A percentile compares a stretch with the other conserved stretches of the same genome.
Evolutionary conservation across 2,113 vertebrate species (phyloP).

Genomic region (Mesoclemmys tuberculata): DNA sequence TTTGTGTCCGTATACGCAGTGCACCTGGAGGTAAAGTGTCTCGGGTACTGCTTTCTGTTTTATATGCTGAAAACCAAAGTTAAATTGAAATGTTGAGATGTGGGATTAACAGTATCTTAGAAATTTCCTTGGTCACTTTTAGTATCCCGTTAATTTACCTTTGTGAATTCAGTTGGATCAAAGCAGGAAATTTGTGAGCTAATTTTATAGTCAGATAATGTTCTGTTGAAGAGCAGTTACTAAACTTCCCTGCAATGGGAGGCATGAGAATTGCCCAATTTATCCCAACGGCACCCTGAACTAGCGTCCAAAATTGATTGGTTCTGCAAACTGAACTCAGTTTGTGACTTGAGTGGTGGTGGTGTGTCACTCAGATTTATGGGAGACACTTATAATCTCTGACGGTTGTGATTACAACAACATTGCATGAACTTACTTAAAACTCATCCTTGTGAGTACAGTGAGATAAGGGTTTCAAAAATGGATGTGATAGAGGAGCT

Average conservation of each 20-base stretch:
- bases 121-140: neutral
- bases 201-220: neutral
- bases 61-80: accelerated
- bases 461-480: neutral
- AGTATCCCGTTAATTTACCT: neutral
- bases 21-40: neutral
- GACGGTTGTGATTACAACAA: neutral
- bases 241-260: neutral
- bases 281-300: no score
- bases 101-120: neutral
- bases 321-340: neutral
- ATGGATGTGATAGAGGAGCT: neutral
- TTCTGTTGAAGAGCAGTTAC: neutral
- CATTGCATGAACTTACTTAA: neutral
- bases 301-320: neutral
- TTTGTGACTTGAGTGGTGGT: neutral
- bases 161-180: neutral
- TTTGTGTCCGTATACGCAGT: neutral
- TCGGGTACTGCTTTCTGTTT: neutral
- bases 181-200: neutral
- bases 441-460: no score
- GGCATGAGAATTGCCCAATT: neutral
- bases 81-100: accelerated
- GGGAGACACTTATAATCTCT: neutral
- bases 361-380: neutral